Base-by-base conservation (phyloP, 2,113 vertebrate species). In the Beaufortia kweichowensis region DNA sequence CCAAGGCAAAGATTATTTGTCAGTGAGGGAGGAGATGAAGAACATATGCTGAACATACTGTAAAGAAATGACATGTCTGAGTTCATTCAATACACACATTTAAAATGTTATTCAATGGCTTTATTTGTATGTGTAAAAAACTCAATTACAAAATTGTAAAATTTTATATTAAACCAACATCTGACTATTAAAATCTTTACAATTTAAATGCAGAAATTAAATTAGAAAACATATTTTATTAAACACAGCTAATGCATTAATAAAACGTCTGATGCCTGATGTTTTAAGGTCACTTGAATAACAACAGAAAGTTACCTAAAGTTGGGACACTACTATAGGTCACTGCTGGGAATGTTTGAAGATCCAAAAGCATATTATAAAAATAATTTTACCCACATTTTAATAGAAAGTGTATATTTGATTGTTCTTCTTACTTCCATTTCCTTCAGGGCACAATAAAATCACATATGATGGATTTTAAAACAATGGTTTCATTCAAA, bases 271-370 rank as follows among this genome's bases (percentile, higher is more conserved):
- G n/a, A 62, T 75, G 73, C 24, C 29, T 73, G 46, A 60, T 75
- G 55, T 80, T 61, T 53, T 75, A 90, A 91, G 88, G 85, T 82
- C 84, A 85, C 85, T 79, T 81, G 24, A 56, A 74, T 61, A 67
- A 31, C 33, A 75, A 78, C 48, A 80, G 14, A 74, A 59, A 76
- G 15, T 46, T 23, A 63, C 64, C 46, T 75, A 48, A 75, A 69
- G 55, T 57, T 50, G 21, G 63, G 39, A 8, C n/a, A n/a, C 21
- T 26, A 24, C 21, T 10, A 39, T 39, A 39, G 35, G 10, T 9
- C 35, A 39, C 35, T 17, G 14, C 5, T 39, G 61, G n/a, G 35
- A 7, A 41, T 64, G 11, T 41, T 64, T 64, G 14, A 65, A 64
- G n/a, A 64, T 64, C 35, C 39, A 41, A 64, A 23, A 15, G 33